These are phyloP conservation scores for Nyctalus aviator DNA, from an alignment of 2,797 vertebrate genomes.

Conservation along the genomic window DNA sequence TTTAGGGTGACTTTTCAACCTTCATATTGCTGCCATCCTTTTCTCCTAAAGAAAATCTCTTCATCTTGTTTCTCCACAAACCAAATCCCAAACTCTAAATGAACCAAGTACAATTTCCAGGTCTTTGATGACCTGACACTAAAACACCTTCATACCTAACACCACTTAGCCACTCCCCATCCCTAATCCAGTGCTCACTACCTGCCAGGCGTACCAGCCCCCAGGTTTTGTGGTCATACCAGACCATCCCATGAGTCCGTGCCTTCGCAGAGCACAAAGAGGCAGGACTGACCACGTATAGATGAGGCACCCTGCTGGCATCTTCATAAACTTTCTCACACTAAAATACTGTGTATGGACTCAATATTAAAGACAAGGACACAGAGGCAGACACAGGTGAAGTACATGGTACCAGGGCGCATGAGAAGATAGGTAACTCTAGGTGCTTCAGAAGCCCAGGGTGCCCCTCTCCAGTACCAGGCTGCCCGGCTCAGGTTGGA, in stretches of 20 bases:
- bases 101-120: background rate
- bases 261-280: background rate
- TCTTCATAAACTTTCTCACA: background rate
- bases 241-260: background rate
- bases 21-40: background rate
- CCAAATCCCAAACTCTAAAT: background rate
- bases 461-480: background rate
- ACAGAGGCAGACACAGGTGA: background rate
- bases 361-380: background rate
- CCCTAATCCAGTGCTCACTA: background rate
- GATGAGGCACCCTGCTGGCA: background rate
- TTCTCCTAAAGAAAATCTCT: background rate
- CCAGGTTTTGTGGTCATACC: rapidly evolving
- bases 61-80: background rate
- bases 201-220: no score
- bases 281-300: background rate
- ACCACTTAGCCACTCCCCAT: background rate
- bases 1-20: background rate
- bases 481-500: background rate
- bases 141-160: background rate
- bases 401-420: background rate
- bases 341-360: rapidly evolving
- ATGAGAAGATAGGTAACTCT: background rate
- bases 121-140: background rate
- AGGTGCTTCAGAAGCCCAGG: background rate